Evolutionary conservation across 2,797 vertebrate genomes (phyloP).

Genomic region (Poeciliopsis gracilis): DNA sequence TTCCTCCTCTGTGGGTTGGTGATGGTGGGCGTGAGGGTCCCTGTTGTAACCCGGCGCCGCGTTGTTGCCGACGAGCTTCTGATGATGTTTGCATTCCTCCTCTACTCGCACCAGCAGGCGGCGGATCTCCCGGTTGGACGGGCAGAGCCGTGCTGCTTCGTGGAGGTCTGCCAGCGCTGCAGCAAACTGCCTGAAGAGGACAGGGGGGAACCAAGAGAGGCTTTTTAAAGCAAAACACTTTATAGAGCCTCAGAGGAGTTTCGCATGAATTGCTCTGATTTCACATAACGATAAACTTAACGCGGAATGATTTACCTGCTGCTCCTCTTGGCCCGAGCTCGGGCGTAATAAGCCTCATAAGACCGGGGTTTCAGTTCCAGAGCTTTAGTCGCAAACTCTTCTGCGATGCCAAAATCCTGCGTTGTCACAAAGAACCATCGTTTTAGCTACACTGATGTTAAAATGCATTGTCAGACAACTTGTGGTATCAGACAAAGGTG

Average conservation of each 20-base stretch:
- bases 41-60: conserved; percentile 61
- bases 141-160: conserved; percentile 92
- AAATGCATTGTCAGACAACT: neutral
- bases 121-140: conserved; percentile 92
- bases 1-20: conserved; percentile 66
- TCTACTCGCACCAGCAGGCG: conserved; percentile 92
- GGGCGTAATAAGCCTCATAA: conserved; percentile 95
- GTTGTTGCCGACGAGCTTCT: conserved; percentile 81
- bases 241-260: conserved; percentile 13
- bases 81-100: conserved; percentile 92
- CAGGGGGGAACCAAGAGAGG: conserved; percentile 36
- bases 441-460: neutral
- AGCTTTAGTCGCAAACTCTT: conserved; percentile 98
- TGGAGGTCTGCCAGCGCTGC: conserved; percentile 92
- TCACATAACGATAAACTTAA: conserved; percentile 14
- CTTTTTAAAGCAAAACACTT: conserved; percentile 39
- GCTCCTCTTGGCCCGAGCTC: conserved; percentile 96
- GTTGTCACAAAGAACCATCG: conserved; percentile 11
- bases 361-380: conserved; percentile 94
- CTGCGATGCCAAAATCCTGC: conserved; percentile 97
- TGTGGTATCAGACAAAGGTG: neutral
- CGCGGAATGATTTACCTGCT: conserved; percentile 87
- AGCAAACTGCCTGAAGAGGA: conserved; percentile 87
- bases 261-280: conserved; percentile 11
- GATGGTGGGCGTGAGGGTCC: conserved; percentile 80